Base-by-base conservation (phyloP, 2,113 vertebrate species). In the Galemys pyrenaicus region DNA sequence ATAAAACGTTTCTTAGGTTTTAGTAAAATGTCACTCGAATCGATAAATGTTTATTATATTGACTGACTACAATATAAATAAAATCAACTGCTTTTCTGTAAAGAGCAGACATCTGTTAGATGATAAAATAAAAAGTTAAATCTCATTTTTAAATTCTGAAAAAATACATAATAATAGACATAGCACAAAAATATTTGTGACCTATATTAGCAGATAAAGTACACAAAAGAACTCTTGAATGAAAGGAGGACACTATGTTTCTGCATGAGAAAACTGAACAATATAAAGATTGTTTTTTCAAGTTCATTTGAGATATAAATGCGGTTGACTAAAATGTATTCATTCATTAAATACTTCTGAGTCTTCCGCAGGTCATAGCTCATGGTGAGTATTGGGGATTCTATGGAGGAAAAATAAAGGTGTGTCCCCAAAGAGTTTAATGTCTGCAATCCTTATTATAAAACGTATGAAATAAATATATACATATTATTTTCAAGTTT, bases 1-100 rank as follows among this genome's bases (percentile, higher is more conserved):
- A 91, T 71, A 37, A 94, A 91, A 82, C 12, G 26, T 91, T 77
- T 56, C 64, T 77, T 82, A 49, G 26, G 44, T 77, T 87, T 91
- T 54, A 74, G 82, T 83, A 71, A 83, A 91, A 87, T 87, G 62
- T 91, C 87, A 87, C 54, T 87, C 1, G 35, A 39, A 87, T 95
- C 68, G 71, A 39, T 71, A 87, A 71, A 78, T 49, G 82, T 39
- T 87, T 77, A 87, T 82, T 90, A 83, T 87, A 64, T 44, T 78
- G 44, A 37, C 44, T 83, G 75, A 77, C 20, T 70, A 22, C 15
- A 80, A 78, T 67, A 65, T 87, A 87, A 87, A 70, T 71, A 87
- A 46, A 94, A 77, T 65, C 77, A 95, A 78, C 16, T 71, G 32
- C 28, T 70, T 77, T 87, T 91, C 60, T 87, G 62, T 65, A 71